Conservation (phyloP, 2,113 vertebrate genomes). For the Glaucidium brasilianum region DNA sequence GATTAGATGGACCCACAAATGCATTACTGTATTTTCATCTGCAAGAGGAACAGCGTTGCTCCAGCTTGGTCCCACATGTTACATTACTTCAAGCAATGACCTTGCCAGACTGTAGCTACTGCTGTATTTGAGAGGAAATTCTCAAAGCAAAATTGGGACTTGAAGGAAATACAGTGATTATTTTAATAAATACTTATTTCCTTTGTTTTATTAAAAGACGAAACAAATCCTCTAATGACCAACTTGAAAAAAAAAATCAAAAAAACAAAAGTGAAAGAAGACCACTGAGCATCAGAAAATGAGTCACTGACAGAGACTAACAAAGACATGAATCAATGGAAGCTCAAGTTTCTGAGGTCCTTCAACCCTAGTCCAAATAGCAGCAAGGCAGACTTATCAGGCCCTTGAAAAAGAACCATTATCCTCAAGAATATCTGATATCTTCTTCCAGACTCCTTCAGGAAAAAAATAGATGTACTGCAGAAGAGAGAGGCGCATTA, state of each 20-base stretch:
- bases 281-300: not conserved
- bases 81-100: constrained; percentile 48
- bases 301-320: not conserved
- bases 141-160: constrained; percentile 14
- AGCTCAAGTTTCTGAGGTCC: not conserved
- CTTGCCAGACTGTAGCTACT: constrained; percentile 46
- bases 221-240: not conserved
- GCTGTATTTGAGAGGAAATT: constrained; percentile 36
- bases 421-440: not conserved
- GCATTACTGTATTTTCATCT: constrained; percentile 43
- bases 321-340: not conserved
- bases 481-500: not conserved
- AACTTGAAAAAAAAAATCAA: not conserved
- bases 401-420: not conserved
- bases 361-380: not conserved
- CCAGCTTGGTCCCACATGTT: constrained; percentile 8
- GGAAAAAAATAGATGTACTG: not conserved
- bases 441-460: not conserved
- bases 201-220: not conserved
- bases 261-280: not conserved
- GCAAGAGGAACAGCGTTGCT: not conserved
- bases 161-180: not conserved
- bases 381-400: not conserved
- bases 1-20: constrained; percentile 54
- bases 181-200: constrained; percentile 30